A percentile compares a stretch with the other conserved stretches of the same genome.
Evolutionary conservation across 2,888 invertebrate genomes (phyloP).

Genomic region (Caenorhabditis japonica): DNA sequence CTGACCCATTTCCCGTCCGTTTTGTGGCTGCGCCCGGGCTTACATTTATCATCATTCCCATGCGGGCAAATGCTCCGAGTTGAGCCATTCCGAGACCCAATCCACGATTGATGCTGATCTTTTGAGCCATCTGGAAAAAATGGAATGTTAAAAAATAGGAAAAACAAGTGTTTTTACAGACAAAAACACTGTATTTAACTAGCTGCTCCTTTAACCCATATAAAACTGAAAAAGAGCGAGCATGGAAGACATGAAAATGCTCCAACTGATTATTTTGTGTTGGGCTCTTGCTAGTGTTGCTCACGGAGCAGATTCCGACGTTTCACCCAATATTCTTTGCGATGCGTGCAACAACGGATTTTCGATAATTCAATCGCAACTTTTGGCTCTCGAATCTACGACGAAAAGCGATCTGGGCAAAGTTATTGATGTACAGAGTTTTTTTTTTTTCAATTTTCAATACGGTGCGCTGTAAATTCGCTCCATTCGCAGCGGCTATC

Average conservation of each 20-base stretch:
- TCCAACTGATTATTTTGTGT: too few relatives aligned
- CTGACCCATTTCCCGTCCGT: too few relatives aligned
- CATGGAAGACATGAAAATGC: too few relatives aligned
- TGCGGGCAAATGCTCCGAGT: constrained; percentile 67
- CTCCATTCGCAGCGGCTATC: too few relatives aligned
- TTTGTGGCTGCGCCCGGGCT: too few relatives aligned
- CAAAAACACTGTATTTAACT: not conserved
- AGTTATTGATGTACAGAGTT: constrained; percentile 12
- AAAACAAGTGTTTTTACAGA: too few relatives aligned
- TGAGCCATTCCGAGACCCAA: constrained; percentile 70
- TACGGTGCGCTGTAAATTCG: too few relatives aligned
- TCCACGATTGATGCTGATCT: constrained; percentile 69
- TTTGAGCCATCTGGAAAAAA: constrained; percentile 68
- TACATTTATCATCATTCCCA: constrained; percentile 69
- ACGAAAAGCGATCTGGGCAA: constrained; percentile 17
- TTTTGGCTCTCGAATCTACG: constrained; percentile 14
- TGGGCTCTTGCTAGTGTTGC: too few relatives aligned
- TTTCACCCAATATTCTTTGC: constrained; percentile 14
- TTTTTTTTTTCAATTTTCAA: not conserved
- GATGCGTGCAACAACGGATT: constrained; percentile 23
- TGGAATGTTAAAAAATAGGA: not conserved
- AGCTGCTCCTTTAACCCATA: constrained; percentile 2
- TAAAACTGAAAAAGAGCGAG: not conserved
- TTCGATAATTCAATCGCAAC: constrained; percentile 25
- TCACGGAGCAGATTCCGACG: too few relatives aligned